Base-by-base conservation (phyloP, 2,888 invertebrate genomes). In the Tricholauxania praeusta region DNA sequence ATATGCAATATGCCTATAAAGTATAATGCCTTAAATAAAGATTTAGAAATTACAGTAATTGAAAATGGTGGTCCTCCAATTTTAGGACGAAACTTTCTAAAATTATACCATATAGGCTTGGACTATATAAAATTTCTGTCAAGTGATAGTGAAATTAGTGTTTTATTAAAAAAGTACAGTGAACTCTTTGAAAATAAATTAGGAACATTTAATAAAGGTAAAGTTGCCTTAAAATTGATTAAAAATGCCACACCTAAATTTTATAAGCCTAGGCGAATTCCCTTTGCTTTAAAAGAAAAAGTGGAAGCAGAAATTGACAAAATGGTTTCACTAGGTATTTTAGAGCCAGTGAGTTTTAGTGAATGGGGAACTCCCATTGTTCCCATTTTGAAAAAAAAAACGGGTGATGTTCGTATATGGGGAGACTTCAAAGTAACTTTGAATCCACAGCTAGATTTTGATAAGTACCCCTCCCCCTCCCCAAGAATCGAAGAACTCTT, bases 341-440 rank as follows among this genome's bases (percentile, higher is more conserved):
- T 78, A 28, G 51, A 74, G 28, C 75, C 72, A 12, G 76, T 77
- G 12, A 53, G 75, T 8, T 75, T 63, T 59, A 69, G 65, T 28
- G 74, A 77, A 14, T 84, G 83, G 83, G 28, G 28, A 28, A 28
- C 28, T 28, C 28, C 3, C 28, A 28, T 28, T 28, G 3, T 28
- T 28, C 28, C 83, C 2, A 79, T 86, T 1, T 69, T 82, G n/a
- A n/a, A 3, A 86, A 86, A 76, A 78, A 74, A 12, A 78, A 84
- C 72, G 83, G 82, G n/a, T 59, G 67, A 28, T n/a, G 69, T 79
- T 53, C 55, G 79, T 12, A 77, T 78, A n/a, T 78, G 78, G n/a
- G 76, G 72, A 3, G 76, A 76, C 69, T 76, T 72, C 53, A 76
- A 74, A 48, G 70, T 80, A 4, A 81, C 82, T 3, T 60, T 82